Base-by-base conservation (phyloP, 2,888 invertebrate genomes). In the Cordilura impudica region DNA sequence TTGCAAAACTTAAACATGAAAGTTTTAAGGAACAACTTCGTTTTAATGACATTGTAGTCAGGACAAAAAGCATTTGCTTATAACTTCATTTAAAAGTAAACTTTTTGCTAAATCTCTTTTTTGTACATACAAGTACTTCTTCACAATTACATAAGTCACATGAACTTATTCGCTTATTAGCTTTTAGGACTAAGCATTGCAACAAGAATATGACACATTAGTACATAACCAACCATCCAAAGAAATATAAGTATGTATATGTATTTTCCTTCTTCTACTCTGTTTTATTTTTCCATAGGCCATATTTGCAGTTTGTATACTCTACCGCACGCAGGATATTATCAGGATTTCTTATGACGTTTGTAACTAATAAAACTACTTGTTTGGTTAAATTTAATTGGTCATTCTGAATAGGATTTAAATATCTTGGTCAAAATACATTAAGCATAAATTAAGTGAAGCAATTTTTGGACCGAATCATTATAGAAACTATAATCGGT, bases 161-260 rank as follows among this genome's bases (percentile, higher is more conserved):
- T 10, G 19, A 70, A 70, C 14, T 63, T 70, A 67, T 71, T 47
- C 53, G n/a, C 29, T 53, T 51, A 70, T 71, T 71, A 31, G 35
- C 43, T 47, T 18, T 51, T 60, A 71, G 60, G 31, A 58, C 70
- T 60, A 47, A 66, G 35, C 65, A 51, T 76, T 71, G 65, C 60
- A 53, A 70, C 21, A 53, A 43, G 14, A 70, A 43, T 43, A 19
- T 51, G 3, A 14, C 39, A 60, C 18, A 39, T 18, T n/a, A 51
- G 49, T 26, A 49, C 8, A 60, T 31, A 56, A 21, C n/a, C 45
- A n/a, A 39, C 35, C n/a, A 39, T n/a, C 4, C 35, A n/a, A 39
- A 39, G 1, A n/a, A 39, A 12, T 31, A n/a, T 39, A 39, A 39
- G 12, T n/a, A n/a, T 3, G 5, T 39, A n/a, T 12, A 39, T 39